Evolutionary conservation across 2,888 invertebrate genomes (phyloP), one percentile per base, ranked within the genome.

Genomic region (Bimastos eiseni): DNA sequence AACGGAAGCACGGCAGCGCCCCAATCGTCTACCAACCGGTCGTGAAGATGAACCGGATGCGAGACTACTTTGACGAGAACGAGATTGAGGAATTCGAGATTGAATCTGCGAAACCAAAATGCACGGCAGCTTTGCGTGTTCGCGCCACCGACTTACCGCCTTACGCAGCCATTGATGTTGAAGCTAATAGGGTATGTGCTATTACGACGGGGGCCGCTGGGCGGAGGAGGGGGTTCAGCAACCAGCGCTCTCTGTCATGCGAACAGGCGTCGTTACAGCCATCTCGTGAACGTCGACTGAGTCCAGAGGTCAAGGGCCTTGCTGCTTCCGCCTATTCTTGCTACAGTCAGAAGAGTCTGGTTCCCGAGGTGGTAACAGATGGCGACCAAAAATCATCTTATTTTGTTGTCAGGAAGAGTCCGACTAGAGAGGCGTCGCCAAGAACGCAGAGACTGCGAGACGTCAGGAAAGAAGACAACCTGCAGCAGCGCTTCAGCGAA

Each of bases 171-270:
- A 13, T 13, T n/a, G n/a, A 8, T n/a, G 70, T 70, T 1, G n/a
- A 70, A 30, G 70, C 70, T n/a, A 70, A 30, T 11, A 30, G 70
- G 1, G 70, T 70, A 8, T 30, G 70, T n/a, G 70, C 70, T n/a
- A n/a, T 70, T 5, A 70, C 70, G 70, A 70, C 70, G 4, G 70
- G 70, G 70, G 34, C 55, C 5, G 34, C 33, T 8, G 89, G 89
- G 30, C 36, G 83, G 21, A 41, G 91, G 33, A 89, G 5, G 33
- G 34, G 41, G 19, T 91, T 70, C 89, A 34, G 89, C n/a, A 38
- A 89, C 24, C 91, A 91, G 70, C 90, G 89, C 34, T 49, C 49
- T 33, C 37, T 91, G 37, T 91, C 91, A 15, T 91, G 70, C 83
- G 91, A 91, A 83, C 49, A 41, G 37, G 90, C 55, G 49, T 86